A percentile compares a stretch with the other conserved stretches of the same genome.
phyloP scores from a whole-genome alignment of 2,113 vertebrate genomes.

The Strix aluco region DNA sequence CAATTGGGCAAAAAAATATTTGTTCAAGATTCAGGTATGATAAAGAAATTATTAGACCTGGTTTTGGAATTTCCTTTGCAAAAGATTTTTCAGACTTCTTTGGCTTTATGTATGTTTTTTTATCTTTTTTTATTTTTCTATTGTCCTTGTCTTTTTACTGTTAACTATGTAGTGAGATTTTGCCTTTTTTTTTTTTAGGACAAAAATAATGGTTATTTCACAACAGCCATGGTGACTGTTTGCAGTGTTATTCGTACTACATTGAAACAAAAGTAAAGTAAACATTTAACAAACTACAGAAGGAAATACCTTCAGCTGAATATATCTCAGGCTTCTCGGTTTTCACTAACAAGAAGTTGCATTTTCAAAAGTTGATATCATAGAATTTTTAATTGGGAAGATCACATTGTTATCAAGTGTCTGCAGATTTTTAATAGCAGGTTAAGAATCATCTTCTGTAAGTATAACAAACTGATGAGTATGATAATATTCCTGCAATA shows the following conservation, averaged over 20 bases:
- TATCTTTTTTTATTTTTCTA: neutral
- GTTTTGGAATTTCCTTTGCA: neutral
- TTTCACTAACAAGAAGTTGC: neutral
- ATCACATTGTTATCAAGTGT: neutral
- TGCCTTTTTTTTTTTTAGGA: neutral
- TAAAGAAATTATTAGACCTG: neutral
- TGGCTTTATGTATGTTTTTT: neutral
- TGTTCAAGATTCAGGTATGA: neutral
- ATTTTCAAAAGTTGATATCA: neutral
- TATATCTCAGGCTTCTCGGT: neutral
- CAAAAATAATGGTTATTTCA: neutral
- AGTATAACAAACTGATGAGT: neutral
- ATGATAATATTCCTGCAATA: neutral
- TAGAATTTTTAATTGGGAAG: neutral
- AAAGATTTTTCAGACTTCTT: neutral
- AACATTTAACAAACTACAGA: neutral
- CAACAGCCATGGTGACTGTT: neutral
- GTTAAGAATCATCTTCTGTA: neutral
- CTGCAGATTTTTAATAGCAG: neutral
- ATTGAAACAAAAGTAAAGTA: neutral
- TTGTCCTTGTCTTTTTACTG: neutral
- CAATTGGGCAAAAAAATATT: neutral
- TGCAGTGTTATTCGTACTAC: neutral
- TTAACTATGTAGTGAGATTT: neutral
- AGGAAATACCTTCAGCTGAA: neutral